Evolutionary conservation across 2,888 invertebrate genomes (phyloP), one percentile per base, ranked within the genome.

Genomic region (Caenorhabditis imperialis): DNA sequence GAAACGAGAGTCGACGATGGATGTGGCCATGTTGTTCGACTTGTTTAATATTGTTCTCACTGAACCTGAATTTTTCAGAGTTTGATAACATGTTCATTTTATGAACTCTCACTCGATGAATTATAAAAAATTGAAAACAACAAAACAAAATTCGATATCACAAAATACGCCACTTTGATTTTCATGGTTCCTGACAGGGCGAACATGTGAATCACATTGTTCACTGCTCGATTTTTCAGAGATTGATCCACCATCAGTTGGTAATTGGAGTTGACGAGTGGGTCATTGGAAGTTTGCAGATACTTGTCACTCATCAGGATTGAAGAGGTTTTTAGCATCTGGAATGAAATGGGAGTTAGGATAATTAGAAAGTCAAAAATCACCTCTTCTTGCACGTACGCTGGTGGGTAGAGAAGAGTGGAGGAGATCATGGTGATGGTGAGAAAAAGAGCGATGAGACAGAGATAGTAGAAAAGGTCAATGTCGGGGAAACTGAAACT

Each of bases 41-140:
- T 54, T 73, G 51, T 73, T 73, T 47, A 73, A 65, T 37, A 60
- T 73, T 42, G 47, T 65, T 12, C 33, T 73, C 18, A 73, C 73
- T 0, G 73, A 73, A 23, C 73, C 73, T 7, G 73, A 73, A 10
- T 73, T 73, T 55, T 73, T 73, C 30, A 40, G 65, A 25, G 58
- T 58, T 48, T 72, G 42, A 62, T 30, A n/a, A n/a, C n/a, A n/a
- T n/a, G n/a, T n/a, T n/a, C n/a, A n/a, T n/a, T n/a, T n/a, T n/a
- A n/a, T n/a, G n/a, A n/a, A n/a, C n/a, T n/a, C n/a, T n/a, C n/a
- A n/a, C n/a, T n/a, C n/a, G n/a, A n/a, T n/a, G n/a, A n/a, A n/a
- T n/a, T n/a, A n/a, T n/a, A n/a, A n/a, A n/a, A n/a, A n/a, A n/a
- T n/a, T n/a, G n/a, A n/a, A n/a, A n/a, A n/a, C n/a, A n/a, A n/a